Conservation (phyloP, 2,113 vertebrate species). For the Rhombomys opimus region DNA sequence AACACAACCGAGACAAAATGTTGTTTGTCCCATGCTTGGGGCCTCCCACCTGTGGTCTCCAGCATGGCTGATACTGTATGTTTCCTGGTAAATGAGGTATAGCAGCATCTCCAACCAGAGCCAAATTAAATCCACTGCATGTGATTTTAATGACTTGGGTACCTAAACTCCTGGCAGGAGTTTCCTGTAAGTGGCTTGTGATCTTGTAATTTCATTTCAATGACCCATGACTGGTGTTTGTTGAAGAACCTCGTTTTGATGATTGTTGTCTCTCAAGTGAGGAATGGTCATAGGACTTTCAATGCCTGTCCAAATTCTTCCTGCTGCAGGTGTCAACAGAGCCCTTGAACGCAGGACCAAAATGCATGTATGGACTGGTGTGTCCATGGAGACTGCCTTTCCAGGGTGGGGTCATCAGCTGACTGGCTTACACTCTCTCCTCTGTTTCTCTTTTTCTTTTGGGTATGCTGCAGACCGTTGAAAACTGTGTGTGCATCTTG, state of each 20-base stretch:
- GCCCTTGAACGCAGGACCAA: neutral
- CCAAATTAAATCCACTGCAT: fast-evolving
- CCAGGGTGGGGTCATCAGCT: fast-evolving
- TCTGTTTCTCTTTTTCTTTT: slow-evolving; percentile 59
- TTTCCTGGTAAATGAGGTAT: neutral
- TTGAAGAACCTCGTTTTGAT: neutral
- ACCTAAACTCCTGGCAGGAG: neutral
- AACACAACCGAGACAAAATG: neutral
- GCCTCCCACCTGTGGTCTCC: fast-evolving
- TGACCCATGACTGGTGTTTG: neutral
- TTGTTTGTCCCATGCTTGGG: too few species aligned
- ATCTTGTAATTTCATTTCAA: neutral
- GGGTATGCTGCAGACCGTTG: slow-evolving; percentile 93
- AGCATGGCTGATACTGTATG: fast-evolving
- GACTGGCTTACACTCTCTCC: slow-evolving; percentile 13
- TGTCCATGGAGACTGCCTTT: neutral
- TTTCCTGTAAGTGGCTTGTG: too few species aligned
- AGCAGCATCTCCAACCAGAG: neutral
- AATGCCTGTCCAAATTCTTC: neutral
- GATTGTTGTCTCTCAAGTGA: neutral
- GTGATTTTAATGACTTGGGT: fast-evolving
- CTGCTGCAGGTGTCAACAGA: neutral
- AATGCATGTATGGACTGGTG: neutral
- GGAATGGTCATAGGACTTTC: neutral
- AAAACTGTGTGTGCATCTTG: slow-evolving; percentile 99